Conservation (phyloP, 2,888 invertebrate genomes). For the Pegoplata infirma region DNA sequence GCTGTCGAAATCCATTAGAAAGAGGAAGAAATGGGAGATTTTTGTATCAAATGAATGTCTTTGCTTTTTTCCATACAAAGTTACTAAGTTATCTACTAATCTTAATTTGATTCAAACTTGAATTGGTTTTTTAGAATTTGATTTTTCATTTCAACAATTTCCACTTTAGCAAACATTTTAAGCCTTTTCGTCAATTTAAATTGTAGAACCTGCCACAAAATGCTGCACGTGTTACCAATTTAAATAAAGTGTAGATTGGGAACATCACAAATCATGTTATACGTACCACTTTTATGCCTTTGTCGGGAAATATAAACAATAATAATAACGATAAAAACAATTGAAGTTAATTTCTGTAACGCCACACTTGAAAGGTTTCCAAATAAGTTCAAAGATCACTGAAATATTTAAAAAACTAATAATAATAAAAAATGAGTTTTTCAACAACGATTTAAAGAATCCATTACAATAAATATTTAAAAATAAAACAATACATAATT, state of each 20-base stretch:
- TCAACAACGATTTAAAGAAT: constrained; percentile 12
- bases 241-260: neutral
- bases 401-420: constrained; percentile 64
- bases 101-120: too few relatives aligned
- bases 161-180: neutral
- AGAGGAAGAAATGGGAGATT: too few relatives aligned
- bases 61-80: too few relatives aligned
- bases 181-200: neutral
- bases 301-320: constrained; percentile 15
- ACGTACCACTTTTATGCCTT: neutral
- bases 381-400: constrained; percentile 63
- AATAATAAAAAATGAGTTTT: constrained; percentile 29
- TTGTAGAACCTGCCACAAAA: neutral
- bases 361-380: constrained; percentile 60
- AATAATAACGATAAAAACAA: constrained; percentile 21
- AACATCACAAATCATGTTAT: constrained; percentile 8
- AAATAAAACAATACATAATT: constrained; percentile 26
- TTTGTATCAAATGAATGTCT: too few relatives aligned
- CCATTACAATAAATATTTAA: constrained; percentile 43
- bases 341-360: constrained; percentile 35
- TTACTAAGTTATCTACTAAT: too few relatives aligned
- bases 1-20: too few relatives aligned
- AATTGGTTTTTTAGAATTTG: too few relatives aligned
- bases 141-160: too few relatives aligned
- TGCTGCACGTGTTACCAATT: constrained; percentile 15